Percentiles rank a stretch among this genome's conserved stretches.
Conservation (phyloP, 1,140 invertebrate species). For the Hirudo medicinalis region DNA sequence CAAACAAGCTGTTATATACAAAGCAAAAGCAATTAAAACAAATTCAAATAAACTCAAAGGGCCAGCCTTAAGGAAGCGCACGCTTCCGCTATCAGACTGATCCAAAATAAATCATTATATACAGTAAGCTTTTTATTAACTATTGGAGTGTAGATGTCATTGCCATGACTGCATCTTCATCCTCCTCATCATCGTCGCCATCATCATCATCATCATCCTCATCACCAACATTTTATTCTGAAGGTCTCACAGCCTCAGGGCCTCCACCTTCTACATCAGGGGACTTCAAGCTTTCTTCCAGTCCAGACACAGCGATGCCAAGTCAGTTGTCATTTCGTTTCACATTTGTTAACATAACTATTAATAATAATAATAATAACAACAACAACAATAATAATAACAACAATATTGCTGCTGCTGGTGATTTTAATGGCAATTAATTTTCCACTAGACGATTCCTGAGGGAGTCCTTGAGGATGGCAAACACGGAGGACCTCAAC, state of each 20-base stretch:
- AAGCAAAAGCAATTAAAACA: no score
- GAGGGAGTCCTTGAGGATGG: conserved; percentile 90
- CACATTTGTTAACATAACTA: no score
- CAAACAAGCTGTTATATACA: no score
- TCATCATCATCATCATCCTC: background rate
- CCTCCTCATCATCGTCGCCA: conserved; percentile 4
- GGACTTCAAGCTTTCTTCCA: conserved; percentile 92
- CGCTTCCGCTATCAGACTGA: no score
- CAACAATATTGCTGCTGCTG: no score
- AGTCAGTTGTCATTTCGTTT: conserved; percentile 54
- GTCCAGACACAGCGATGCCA: conserved; percentile 85
- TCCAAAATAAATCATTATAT: no score
- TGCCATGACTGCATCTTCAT: conserved; percentile 14
- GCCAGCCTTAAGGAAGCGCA: no score
- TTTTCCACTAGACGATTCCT: conserved; percentile 63
- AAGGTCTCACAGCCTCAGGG: conserved; percentile 69
- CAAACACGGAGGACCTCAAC: conserved; percentile 91
- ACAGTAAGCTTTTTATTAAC: no score
- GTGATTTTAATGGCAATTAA: background rate
- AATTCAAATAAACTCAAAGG: no score
- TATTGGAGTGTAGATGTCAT: background rate
- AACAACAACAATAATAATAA: background rate
- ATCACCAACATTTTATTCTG: conserved; percentile 17
- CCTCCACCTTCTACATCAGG: conserved; percentile 85
- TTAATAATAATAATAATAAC: background rate